Evolutionary conservation across 2,113 vertebrate species (phyloP).

Genomic region (Ceyx margarethae): DNA sequence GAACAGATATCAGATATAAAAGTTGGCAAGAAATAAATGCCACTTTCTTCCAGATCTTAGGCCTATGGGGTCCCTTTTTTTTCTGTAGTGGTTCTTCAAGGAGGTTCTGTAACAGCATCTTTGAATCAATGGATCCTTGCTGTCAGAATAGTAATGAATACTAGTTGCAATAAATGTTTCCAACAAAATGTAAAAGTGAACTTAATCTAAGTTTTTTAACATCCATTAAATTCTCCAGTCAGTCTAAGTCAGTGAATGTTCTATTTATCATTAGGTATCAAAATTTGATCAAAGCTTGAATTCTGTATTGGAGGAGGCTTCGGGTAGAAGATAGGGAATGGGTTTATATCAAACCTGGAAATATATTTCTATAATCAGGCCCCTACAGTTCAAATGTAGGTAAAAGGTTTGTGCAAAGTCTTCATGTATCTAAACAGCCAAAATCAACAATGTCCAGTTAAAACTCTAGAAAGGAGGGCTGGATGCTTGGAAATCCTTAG

Average conservation of each 20-base stretch:
- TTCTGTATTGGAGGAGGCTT: neutral
- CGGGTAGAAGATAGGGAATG: neutral
- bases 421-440: neutral
- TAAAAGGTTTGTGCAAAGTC: neutral
- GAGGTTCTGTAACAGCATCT: neutral
- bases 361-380: neutral
- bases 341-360: neutral
- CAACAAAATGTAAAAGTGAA: neutral
- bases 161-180: neutral
- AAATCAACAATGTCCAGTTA: neutral
- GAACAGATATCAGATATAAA: neutral
- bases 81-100: neutral
- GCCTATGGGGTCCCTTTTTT: neutral
- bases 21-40: neutral
- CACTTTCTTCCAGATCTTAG: neutral
- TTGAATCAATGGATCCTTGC: neutral
- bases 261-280: neutral
- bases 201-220: neutral
- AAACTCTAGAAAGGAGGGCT: neutral
- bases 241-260: neutral
- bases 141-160: neutral
- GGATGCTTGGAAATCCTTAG: neutral
- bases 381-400: neutral
- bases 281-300: neutral
- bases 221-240: neutral